These are phyloP conservation scores for Cyrtorhinus lividipennis DNA, from an alignment of 1,140 invertebrate genomes.

Conservation along the genomic window DNA sequence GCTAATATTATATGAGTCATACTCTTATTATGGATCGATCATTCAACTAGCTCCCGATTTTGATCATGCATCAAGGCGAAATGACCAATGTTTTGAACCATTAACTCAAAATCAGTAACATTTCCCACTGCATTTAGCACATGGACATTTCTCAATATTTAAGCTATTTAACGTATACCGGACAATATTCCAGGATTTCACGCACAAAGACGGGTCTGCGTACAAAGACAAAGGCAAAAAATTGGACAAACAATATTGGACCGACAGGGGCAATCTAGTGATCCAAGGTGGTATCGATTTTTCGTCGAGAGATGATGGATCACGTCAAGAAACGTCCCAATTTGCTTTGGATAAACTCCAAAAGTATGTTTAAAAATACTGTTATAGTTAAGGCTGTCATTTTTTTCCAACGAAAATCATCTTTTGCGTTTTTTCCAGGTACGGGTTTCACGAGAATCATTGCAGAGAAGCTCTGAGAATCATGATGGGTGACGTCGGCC, in stretches of 20 bases:
- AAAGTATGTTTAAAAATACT: constrained; percentile 41
- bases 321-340: constrained; percentile 36
- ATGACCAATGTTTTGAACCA: too few relatives aligned
- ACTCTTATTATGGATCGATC: too few relatives aligned
- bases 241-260: constrained; percentile 51
- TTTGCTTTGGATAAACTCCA: constrained; percentile 54
- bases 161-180: too few relatives aligned
- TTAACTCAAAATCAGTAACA: too few relatives aligned
- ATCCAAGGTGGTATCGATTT: constrained; percentile 53
- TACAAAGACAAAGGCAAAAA: constrained; percentile 48
- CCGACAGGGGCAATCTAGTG: constrained; percentile 51
- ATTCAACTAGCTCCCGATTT: too few relatives aligned
- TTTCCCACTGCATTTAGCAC: too few relatives aligned
- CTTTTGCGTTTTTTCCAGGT: constrained; percentile 38
- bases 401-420: constrained; percentile 32
- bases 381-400: background rate
- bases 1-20: too few relatives aligned
- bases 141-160: too few relatives aligned
- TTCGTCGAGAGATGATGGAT: constrained; percentile 39
- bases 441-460: constrained; percentile 54
- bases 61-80: too few relatives aligned
- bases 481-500: constrained; percentile 44
- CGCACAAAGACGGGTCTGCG: constrained; percentile 31
- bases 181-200: constrained; percentile 33
- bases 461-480: constrained; percentile 52